Evolutionary conservation across 2,113 vertebrate species (phyloP), one percentile per base, ranked within the genome.

Genomic region (Physeter macrocephalus): DNA sequence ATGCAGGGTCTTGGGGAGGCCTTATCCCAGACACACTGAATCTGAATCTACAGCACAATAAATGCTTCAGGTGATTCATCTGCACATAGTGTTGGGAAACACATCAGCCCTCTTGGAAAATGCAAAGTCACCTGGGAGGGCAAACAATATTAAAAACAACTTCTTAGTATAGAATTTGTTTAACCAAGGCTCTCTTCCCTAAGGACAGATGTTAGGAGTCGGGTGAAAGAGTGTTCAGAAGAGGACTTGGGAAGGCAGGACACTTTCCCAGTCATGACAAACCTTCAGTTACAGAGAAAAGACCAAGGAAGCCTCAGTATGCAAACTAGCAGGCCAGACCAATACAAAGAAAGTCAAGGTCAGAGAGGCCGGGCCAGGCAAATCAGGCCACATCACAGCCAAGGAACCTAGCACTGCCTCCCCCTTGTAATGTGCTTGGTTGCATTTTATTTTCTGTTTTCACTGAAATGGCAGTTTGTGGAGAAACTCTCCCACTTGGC

Each of bases 401-500:
- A 5, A 15, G 39, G n/a, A 27, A 8, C 64, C 21, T 2, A 43
- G 54, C 21, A 0, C 17, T 1, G 43, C 72, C 93, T 93, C 86
- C 67, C 61, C 61, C 59, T 31, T n/a, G 41, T 23, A 23, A 36
- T 5, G 54, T 43, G 29, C 94, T 61, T 23, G 27, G 34, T 39
- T 57, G 72, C 64, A 0, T 77, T 90, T 77, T 89, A 62, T 87
- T 80, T 59, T 81, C 93, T 61, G 23, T 97, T 96, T 97, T 93
- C 91, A 21, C 97, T 72, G 89, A 84, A 88, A 61, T 9, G 71
- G 93, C 89, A 86, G 90, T 89, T 82, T 94, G 92, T 82, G 61
- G 77, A 91, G 89, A 93, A 94, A 78, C 46, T 88, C 95, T 90
- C 41, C 69, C 59, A 66, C 82, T 95, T 97, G 93, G 93, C 97